Evolutionary conservation across 2,888 invertebrate genomes (phyloP).

Genomic region (Amblyjoppa proteus): DNA sequence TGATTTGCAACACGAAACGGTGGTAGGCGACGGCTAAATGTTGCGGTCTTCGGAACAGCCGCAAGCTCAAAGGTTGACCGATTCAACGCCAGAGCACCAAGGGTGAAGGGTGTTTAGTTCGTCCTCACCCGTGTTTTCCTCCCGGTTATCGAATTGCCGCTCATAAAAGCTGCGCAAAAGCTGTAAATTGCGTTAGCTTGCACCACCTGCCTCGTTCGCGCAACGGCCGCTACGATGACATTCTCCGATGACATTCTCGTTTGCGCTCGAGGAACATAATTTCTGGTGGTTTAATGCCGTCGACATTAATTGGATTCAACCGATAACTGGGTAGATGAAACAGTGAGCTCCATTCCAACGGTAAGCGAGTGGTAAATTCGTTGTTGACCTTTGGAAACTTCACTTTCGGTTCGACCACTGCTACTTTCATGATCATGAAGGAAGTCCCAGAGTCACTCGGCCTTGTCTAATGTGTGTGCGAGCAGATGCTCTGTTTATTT

Average conservation of each 20-base stretch:
- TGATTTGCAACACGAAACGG: too few species aligned
- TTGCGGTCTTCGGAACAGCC: too few species aligned
- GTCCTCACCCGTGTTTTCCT: background rate
- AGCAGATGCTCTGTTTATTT: conserved; percentile 49
- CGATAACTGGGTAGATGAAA: background rate
- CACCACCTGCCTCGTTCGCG: background rate
- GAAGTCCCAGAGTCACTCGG: conserved; percentile 14
- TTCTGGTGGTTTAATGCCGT: background rate
- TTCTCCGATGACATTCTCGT: conserved; percentile 8
- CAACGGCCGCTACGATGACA: background rate
- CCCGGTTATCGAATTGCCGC: conserved; percentile 39
- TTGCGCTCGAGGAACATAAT: background rate
- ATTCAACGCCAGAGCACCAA: conserved; percentile 28
- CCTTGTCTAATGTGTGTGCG: conserved; percentile 40
- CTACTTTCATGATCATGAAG: background rate
- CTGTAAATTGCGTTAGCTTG: conserved; percentile 37
- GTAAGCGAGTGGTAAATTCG: conserved; percentile 6
- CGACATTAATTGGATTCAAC: background rate
- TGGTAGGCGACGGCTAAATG: too few species aligned
- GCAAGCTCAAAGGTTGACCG: conserved; percentile 22
- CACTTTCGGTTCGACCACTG: background rate
- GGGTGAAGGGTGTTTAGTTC: conserved; percentile 27
- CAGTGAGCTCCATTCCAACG: background rate
- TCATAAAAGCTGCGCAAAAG: conserved; percentile 30
- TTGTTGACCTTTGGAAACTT: conserved; percentile 18